Evolutionary conservation across 2,888 invertebrate species (phyloP).

Genomic region (Mongoloraphidia duomilia): DNA sequence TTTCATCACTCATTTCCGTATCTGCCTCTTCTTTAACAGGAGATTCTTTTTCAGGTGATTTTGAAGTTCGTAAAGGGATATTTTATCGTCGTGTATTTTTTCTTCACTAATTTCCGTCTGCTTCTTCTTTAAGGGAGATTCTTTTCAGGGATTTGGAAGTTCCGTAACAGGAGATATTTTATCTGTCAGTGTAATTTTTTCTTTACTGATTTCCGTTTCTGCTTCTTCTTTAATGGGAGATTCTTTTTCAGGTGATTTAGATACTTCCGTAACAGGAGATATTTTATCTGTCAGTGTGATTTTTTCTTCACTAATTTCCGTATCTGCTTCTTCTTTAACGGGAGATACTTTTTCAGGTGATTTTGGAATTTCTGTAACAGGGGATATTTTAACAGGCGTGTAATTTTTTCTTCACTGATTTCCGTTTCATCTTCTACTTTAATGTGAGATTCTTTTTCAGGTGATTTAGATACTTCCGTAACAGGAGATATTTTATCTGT

Average conservation of each 20-base stretch:
- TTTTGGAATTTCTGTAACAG: background rate
- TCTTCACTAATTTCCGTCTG: no score
- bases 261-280: conserved; percentile 9
- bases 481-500: no score
- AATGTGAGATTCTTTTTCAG: background rate
- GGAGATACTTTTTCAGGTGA: background rate
- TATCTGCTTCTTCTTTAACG: background rate
- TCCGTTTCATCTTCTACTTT: background rate
- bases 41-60: no score
- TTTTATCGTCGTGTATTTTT: no score
- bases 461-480: background rate
- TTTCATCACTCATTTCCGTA: no score
- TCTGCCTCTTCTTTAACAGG: no score
- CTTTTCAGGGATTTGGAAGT: no score
- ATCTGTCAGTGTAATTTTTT: no score
- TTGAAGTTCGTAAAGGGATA: no score
- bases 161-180: no score
- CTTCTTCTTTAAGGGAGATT: no score
- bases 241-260: conserved; percentile 2
- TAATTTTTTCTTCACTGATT: background rate
- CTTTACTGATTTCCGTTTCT: no score
- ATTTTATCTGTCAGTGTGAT: conserved; percentile 10
- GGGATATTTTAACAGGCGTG: background rate
- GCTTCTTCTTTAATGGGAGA: background rate
- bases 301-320: background rate